Percentiles rank a stretch among this genome's conserved stretches.
phyloP scores from a whole-genome alignment of 2,888 invertebrate species.

The Synergus gifuensis region DNA sequence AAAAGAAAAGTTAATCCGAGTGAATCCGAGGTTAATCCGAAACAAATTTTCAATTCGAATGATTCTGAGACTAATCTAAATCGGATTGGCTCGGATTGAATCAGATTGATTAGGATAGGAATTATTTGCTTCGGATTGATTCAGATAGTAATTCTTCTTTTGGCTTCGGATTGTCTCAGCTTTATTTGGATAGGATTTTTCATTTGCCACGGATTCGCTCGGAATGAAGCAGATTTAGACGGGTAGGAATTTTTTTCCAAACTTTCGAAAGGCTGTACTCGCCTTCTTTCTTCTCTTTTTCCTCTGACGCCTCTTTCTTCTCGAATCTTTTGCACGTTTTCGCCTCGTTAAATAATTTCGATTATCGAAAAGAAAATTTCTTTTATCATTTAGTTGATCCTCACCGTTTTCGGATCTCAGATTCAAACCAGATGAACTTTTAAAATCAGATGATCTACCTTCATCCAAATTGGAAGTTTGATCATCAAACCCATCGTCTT shows the following conservation, averaged over 20 bases:
- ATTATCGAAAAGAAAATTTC: background rate
- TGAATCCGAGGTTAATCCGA: too few species aligned
- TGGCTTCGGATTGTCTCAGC: too few species aligned
- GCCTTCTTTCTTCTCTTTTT: background rate
- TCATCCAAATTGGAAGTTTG: conserved; percentile 45
- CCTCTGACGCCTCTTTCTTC: background rate
- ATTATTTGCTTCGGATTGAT: too few species aligned
- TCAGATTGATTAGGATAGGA: too few species aligned
- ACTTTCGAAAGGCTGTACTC: background rate
- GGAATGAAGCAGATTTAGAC: too few species aligned
- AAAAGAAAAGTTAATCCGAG: too few species aligned
- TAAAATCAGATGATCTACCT: conserved; percentile 26
- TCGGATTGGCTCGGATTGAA: too few species aligned
- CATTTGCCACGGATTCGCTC: too few species aligned
- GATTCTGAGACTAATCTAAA: too few species aligned
- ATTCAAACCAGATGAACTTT: background rate
- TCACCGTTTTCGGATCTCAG: background rate
- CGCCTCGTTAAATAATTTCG: background rate
- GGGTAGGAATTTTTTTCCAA: background rate
- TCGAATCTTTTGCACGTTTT: background rate
- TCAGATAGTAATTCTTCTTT: too few species aligned
- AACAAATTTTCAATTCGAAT: too few species aligned
- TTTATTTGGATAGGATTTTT: too few species aligned
- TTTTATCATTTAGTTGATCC: background rate
- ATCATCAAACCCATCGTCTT: conserved; percentile 52